Conservation (phyloP, 1,140 invertebrate species). For the Temnothorax curvispinosus region DNA sequence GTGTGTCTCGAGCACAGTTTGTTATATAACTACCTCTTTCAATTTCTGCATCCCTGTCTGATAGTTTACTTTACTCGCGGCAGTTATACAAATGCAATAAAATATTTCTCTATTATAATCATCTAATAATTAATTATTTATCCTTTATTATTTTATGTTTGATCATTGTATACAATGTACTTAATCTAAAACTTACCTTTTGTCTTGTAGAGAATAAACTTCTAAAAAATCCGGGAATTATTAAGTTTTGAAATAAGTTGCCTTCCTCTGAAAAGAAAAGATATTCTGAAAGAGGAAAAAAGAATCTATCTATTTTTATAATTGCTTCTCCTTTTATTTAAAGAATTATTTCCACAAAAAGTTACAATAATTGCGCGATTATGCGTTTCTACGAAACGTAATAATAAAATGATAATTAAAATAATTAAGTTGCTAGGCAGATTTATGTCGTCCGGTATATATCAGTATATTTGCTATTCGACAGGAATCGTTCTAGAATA, state of each 20-base stretch:
- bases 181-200: conserved; percentile 34
- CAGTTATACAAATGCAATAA: conserved; percentile 9
- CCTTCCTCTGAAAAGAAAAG: not conserved
- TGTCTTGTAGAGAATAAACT: not conserved
- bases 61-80: conserved; percentile 11
- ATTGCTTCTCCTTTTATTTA: conserved; percentile 68
- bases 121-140: not conserved
- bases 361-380: conserved; percentile 67
- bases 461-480: conserved; percentile 36
- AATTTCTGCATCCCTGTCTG: conserved; percentile 44
- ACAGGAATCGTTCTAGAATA: conserved; percentile 27
- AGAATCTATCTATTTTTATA: not conserved
- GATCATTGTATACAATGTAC: not conserved
- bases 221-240: not conserved
- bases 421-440: conserved; percentile 67
- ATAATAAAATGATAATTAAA: conserved; percentile 67
- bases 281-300: not conserved
- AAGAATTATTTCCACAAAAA: conserved; percentile 69
- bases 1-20: conserved; percentile 84
- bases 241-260: not conserved
- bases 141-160: not conserved
- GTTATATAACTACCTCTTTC: conserved; percentile 78
- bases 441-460: conserved; percentile 45
- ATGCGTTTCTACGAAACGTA: conserved; percentile 38
- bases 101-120: not conserved